phyloP scores from a whole-genome alignment of 1,140 invertebrate species.

The Temnothorax curvispinosus region DNA sequence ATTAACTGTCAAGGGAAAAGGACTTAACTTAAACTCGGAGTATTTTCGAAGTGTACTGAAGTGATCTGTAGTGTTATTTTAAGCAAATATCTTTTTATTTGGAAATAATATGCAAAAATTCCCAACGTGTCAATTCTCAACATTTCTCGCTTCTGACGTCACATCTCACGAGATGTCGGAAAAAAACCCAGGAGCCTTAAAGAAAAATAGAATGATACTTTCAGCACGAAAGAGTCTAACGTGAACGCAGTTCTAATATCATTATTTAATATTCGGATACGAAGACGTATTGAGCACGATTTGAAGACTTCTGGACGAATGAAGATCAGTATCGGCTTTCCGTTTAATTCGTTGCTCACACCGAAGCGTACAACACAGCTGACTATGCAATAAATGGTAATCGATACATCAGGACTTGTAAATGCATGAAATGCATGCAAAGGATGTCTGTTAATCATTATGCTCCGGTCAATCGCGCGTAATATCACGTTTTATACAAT shows the following conservation, averaged over 20 bases:
- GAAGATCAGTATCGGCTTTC: background rate
- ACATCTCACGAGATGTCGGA: no score
- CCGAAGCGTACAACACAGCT: background rate
- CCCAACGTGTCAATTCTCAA: no score
- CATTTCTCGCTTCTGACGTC: no score
- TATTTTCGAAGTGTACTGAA: no score
- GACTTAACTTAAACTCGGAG: no score
- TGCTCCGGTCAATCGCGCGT: background rate
- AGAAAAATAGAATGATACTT: no score
- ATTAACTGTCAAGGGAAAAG: no score
- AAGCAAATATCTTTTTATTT: no score
- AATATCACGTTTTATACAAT: conserved; percentile 4
- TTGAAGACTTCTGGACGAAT: background rate
- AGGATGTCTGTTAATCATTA: background rate
- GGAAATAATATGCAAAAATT: no score
- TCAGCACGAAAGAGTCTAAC: no score
- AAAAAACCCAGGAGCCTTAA: no score
- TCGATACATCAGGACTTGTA: background rate
- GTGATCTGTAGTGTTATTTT: no score
- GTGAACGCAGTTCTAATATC: background rate
- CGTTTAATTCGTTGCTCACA: background rate
- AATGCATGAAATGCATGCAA: background rate
- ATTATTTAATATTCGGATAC: background rate
- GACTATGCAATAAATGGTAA: background rate
- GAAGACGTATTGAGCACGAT: background rate